A percentile compares a stretch with the other conserved stretches of the same genome.
phyloP scores from a whole-genome alignment of 2,888 invertebrate species.

The Cerastis leucographa region DNA sequence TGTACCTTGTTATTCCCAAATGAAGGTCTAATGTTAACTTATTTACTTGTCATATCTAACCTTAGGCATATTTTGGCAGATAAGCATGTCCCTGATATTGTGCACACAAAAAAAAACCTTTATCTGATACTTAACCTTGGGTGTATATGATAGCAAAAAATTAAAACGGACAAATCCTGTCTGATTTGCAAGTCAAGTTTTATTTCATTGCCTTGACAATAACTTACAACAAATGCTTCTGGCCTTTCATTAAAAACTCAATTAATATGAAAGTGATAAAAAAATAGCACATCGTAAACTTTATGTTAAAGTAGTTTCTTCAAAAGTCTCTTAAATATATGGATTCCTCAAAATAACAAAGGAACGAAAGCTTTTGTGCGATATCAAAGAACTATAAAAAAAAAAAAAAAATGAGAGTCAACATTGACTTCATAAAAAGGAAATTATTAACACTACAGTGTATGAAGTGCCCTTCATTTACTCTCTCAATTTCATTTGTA shows the following conservation, averaged over 20 bases:
- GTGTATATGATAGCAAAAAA: constrained; percentile 19
- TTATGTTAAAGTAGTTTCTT: neutral
- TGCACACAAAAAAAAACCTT: constrained; percentile 5
- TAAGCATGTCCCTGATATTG: constrained; percentile 29
- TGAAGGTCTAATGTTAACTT: constrained; percentile 37
- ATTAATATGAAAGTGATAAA: neutral
- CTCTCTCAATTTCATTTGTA: constrained; percentile 16
- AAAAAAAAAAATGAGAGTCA: constrained; percentile 10
- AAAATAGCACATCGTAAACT: constrained; percentile 1
- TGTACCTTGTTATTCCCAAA: constrained; percentile 10
- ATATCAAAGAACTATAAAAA: constrained; percentile 21
- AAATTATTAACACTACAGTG: constrained; percentile 6
- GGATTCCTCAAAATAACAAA: constrained; percentile 22
- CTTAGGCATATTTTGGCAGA: constrained; percentile 35
- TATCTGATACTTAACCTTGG: constrained; percentile 34
- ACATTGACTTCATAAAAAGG: neutral
- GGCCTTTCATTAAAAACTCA: neutral
- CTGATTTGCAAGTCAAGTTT: constrained; percentile 8
- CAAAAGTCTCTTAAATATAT: constrained; percentile 7
- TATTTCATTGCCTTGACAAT: neutral
- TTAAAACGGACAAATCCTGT: neutral
- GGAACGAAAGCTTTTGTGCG: constrained; percentile 28
- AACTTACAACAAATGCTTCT: neutral
- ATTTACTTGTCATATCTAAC: constrained; percentile 24
- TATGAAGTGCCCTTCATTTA: neutral